A percentile compares a stretch with the other conserved stretches of the same genome.
Conservation (phyloP, 1,140 invertebrate genomes). For the Procambarus clarkii region DNA sequence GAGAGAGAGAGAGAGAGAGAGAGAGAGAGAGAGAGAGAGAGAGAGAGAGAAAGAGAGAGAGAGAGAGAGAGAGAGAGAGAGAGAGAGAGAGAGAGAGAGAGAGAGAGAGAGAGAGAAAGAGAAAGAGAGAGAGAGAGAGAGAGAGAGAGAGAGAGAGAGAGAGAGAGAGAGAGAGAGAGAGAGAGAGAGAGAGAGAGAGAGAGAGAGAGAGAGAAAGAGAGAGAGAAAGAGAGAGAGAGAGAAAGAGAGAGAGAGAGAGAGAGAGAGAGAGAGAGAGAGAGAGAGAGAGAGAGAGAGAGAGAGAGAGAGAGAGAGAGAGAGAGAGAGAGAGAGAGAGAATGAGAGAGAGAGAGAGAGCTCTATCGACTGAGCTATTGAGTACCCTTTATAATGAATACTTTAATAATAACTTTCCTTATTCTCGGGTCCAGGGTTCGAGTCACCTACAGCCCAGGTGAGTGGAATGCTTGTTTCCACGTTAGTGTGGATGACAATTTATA, state of each 20-base stretch:
- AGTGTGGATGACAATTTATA: too few species aligned
- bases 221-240: background rate
- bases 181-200: background rate
- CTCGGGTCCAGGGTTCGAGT: too few species aligned
- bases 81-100: conserved; percentile 9
- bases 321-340: background rate
- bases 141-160: background rate
- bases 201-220: background rate
- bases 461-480: too few species aligned
- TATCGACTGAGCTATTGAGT: too few species aligned
- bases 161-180: background rate
- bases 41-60: too few species aligned
- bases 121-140: background rate
- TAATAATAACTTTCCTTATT: too few species aligned
- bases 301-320: background rate
- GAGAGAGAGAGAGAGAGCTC: background rate
- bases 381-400: too few species aligned
- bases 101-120: background rate
- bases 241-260: background rate
- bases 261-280: background rate
- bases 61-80: background rate
- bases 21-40: background rate
- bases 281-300: background rate
- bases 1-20: background rate
- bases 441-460: too few species aligned